Evolutionary conservation across 1,140 invertebrate species (phyloP), one percentile per base, ranked within the genome.

Genomic region (Trachelipus rathkii): DNA sequence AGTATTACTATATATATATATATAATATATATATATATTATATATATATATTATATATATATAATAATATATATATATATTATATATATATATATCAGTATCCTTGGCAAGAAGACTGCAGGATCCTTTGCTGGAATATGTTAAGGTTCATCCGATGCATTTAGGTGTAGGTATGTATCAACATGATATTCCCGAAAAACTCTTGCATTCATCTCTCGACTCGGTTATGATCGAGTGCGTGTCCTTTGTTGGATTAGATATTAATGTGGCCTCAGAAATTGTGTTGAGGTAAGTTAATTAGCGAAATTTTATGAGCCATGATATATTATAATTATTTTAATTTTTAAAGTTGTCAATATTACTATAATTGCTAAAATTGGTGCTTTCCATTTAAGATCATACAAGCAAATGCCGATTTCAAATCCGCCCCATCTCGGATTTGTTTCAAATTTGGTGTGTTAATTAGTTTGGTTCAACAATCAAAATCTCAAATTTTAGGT

Each of bases 161-260:
- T 86, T 97, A 76, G 95, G 95, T 15, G 91, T 89, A 50, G 95
- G 95, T 50, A 93, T 96, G 89, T 97, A 97, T 83, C 92, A 97
- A 85, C 94, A 96, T 84, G 95, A 97, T 84, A 86, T 96, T 11
- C 88, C 91, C 0, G 90, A 93, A 76, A 92, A 91, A 83, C 88
- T 90, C 82, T 83, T 97, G 1, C 89, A 90, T 21, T 85, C 88
- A 21, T 89, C 91, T 0, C 85, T 97, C 11, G 90, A 93, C 80
- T 90, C 91, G 79, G 88, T 89, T 9, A 85, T 89, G 23, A 84
- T 85, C 50, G 93, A 95, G 83, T 93, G 93, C 83, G 94, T 95
- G 7, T 96, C 93, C 86, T 94, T 94, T 85, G 94, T 96, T 0
- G 95, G 95, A 0, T 93, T 95, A 0, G 94, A 97, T 84, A 83